These are phyloP conservation scores for Nasonia longicornis DNA, from an alignment of 1,140 invertebrate species.

Conservation along the genomic window DNA sequence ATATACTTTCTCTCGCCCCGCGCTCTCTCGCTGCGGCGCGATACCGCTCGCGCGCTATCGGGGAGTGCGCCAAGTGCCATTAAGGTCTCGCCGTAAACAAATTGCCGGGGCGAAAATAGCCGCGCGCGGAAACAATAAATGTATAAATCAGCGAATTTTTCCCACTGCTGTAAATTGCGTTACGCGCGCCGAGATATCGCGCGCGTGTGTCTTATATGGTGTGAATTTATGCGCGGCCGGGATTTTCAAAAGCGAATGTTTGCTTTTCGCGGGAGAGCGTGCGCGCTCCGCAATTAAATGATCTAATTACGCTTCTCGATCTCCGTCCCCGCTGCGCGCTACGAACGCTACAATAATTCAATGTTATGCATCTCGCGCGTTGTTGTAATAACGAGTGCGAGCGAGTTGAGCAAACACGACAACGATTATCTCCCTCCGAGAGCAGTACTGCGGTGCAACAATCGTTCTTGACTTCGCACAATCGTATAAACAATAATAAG, in stretches of 20 bases:
- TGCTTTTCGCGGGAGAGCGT: background rate
- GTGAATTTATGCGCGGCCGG: constrained; percentile 18
- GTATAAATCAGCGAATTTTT: constrained; percentile 27
- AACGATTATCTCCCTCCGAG: too few species aligned
- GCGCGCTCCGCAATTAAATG: background rate
- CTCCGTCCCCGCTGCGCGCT: background rate
- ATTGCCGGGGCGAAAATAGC: constrained; percentile 22
- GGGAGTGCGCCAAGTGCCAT: constrained; percentile 22
- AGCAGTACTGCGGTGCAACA: too few species aligned
- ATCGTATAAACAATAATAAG: constrained; percentile 8
- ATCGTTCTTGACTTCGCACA: background rate
- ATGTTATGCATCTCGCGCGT: too few species aligned
- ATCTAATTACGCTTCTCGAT: background rate
- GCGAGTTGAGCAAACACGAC: too few species aligned
- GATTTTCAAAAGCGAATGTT: background rate
- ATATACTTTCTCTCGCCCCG: background rate
- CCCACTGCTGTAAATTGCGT: constrained; percentile 20
- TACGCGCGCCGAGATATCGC: background rate
- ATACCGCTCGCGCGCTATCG: constrained; percentile 6
- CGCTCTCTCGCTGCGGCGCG: background rate
- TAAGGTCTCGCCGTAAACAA: constrained; percentile 35
- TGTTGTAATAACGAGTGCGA: too few species aligned
- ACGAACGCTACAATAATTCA: too few species aligned
- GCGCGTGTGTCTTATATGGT: background rate
- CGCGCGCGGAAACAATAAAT: constrained; percentile 27